Percentiles rank a stretch among this genome's conserved stretches.
phyloP scores from a whole-genome alignment of 2,888 invertebrate species.

The Cryptus viduatorius region DNA sequence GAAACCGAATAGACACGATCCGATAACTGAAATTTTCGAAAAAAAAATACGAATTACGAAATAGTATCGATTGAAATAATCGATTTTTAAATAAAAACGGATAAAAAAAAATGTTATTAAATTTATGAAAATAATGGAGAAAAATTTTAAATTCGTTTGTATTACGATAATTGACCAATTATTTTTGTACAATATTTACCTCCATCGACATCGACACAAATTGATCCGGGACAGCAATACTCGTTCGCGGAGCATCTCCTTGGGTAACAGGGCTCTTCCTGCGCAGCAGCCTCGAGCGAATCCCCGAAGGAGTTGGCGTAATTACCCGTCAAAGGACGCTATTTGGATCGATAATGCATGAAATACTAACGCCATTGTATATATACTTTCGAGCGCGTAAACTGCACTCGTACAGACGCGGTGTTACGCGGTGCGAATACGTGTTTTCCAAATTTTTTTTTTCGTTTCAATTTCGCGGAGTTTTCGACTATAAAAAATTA shows the following conservation, averaged over 20 bases:
- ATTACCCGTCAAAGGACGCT: slow-evolving; percentile 78
- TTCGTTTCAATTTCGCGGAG: background rate
- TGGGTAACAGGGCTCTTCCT: slow-evolving; percentile 92
- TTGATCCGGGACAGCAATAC: slow-evolving; percentile 93
- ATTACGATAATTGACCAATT: background rate
- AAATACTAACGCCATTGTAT: background rate
- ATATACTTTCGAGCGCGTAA: too few relatives aligned
- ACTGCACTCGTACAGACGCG: background rate
- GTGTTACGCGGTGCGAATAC: background rate
- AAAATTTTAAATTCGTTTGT: background rate
- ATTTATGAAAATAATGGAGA: background rate
- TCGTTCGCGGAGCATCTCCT: slow-evolving; percentile 92
- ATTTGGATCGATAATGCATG: slow-evolving; percentile 48
- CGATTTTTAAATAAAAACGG: slow-evolving; percentile 30
- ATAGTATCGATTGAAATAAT: too few relatives aligned
- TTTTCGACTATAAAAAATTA: background rate
- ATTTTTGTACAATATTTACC: slow-evolving; percentile 82
- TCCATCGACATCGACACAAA: slow-evolving; percentile 90
- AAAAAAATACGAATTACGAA: too few relatives aligned
- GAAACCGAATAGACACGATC: slow-evolving; percentile 89
- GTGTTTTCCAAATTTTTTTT: background rate
- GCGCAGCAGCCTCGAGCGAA: slow-evolving; percentile 85
- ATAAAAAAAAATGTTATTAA: slow-evolving; percentile 28
- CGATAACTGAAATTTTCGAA: slow-evolving; percentile 85
- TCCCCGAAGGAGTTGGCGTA: slow-evolving; percentile 83